phyloP scores from a whole-genome alignment of 2,113 vertebrate species.

The Engraulis encrasicolus region DNA sequence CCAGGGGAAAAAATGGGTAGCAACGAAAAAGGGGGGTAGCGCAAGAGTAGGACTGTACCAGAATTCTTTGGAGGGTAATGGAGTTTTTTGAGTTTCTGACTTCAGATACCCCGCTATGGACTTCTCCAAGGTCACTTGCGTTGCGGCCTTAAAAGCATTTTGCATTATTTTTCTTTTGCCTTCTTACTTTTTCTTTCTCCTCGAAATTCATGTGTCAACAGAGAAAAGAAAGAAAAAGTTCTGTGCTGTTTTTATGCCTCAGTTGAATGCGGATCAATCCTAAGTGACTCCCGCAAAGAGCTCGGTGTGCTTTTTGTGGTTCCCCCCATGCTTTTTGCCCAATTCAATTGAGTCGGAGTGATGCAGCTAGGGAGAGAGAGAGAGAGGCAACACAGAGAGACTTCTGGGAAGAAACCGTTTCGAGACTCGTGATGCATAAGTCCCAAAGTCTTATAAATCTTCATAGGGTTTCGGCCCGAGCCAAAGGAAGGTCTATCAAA shows the following conservation, averaged over 20 bases:
- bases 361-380: constrained; percentile 35
- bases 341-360: constrained; percentile 59
- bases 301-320: constrained; percentile 57
- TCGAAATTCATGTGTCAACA: constrained; percentile 48
- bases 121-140: constrained; percentile 72
- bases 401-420: constrained; percentile 62
- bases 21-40: constrained; percentile 38
- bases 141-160: constrained; percentile 54
- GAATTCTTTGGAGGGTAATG: constrained; percentile 63
- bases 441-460: constrained; percentile 59
- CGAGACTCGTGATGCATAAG: constrained; percentile 52
- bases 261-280: constrained; percentile 60
- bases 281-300: constrained; percentile 53
- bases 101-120: constrained; percentile 60
- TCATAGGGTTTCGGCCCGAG: constrained; percentile 50
- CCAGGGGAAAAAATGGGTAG: constrained; percentile 23
- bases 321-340: constrained; percentile 47
- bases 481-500: constrained; percentile 48
- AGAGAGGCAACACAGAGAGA: constrained; percentile 30
- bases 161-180: not conserved
- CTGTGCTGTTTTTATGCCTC: constrained; percentile 50
- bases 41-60: constrained; percentile 46
- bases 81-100: constrained; percentile 72
- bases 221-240: constrained; percentile 29
- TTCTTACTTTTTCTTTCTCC: constrained; percentile 34